phyloP scores from a whole-genome alignment of 2,797 vertebrate species.

The Tamandua tetradactyla region DNA sequence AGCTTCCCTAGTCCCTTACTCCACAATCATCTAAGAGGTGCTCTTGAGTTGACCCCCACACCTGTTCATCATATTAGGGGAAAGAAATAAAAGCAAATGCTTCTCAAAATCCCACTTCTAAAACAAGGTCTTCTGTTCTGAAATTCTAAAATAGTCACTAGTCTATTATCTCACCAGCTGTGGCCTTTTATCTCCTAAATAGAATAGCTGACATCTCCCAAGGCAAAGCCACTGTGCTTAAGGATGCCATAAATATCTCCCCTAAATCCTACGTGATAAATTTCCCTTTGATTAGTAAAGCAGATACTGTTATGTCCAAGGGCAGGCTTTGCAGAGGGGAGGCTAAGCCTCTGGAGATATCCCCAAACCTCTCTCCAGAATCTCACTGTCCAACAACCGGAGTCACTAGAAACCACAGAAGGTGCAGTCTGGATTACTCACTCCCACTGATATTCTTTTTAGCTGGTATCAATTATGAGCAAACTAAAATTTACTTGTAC shows the following conservation, averaged over 20 bases:
- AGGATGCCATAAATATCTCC: slow-evolving; percentile 80
- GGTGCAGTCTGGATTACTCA: slow-evolving; percentile 71
- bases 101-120: slow-evolving; percentile 43
- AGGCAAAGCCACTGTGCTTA: slow-evolving; percentile 79
- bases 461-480: slow-evolving; percentile 66
- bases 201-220: slow-evolving; percentile 77
- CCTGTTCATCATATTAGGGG: slow-evolving; percentile 50
- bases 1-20: neutral
- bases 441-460: slow-evolving; percentile 61
- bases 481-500: slow-evolving; percentile 83
- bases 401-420: slow-evolving; percentile 81
- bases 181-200: slow-evolving; percentile 79
- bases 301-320: slow-evolving; percentile 85
- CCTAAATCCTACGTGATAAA: slow-evolving; percentile 85
- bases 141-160: slow-evolving; percentile 63
- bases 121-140: slow-evolving; percentile 66
- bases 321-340: slow-evolving; percentile 84
- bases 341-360: slow-evolving; percentile 75
- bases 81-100: slow-evolving; percentile 45
- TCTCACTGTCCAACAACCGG: slow-evolving; percentile 82
- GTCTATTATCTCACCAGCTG: slow-evolving; percentile 81
- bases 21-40: neutral
- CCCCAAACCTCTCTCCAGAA: slow-evolving; percentile 83
- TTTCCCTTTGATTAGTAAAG: slow-evolving; percentile 89
- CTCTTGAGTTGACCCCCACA: neutral